A percentile compares a stretch with the other conserved stretches of the same genome.
Evolutionary conservation across 2,113 vertebrate genomes (phyloP).

Genomic region (Irena cyanogastra): DNA sequence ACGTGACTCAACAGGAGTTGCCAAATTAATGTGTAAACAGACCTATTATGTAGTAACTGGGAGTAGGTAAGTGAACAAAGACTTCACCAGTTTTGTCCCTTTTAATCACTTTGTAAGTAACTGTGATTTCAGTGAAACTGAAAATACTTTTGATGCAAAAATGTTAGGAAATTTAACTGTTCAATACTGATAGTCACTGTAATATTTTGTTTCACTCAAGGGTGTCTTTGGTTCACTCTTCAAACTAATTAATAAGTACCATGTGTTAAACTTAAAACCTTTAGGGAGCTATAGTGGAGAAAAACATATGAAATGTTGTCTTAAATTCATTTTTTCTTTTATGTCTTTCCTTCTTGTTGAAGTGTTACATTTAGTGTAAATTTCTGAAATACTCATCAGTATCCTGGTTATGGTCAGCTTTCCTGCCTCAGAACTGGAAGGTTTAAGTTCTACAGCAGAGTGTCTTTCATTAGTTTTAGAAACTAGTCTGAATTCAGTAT

Average conservation of each 20-base stretch:
- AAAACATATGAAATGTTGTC: background rate
- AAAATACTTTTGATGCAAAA: background rate
- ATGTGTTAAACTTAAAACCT: background rate
- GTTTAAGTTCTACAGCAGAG: background rate
- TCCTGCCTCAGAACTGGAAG: background rate
- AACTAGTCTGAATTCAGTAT: background rate
- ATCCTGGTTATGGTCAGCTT: background rate
- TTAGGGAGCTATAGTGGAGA: background rate
- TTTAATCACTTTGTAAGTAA: background rate
- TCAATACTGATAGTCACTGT: background rate
- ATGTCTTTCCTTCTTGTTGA: background rate
- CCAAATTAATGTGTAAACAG: background rate
- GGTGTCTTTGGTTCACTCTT: background rate
- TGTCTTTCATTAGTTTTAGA: background rate
- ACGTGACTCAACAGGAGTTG: background rate
- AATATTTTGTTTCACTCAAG: background rate
- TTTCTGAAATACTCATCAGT: background rate
- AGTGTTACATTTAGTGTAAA: background rate
- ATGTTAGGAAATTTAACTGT: background rate
- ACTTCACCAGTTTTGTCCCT: background rate
- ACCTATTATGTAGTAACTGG: background rate
- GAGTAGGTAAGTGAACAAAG: background rate
- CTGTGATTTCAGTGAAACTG: background rate
- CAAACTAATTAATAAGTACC: background rate
- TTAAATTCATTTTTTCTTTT: background rate